Percentiles rank a stretch among this genome's conserved stretches.
These are phyloP conservation scores for Silurus lanzhouensis DNA, from an alignment of 2,797 vertebrate species.

Conservation along the genomic window DNA sequence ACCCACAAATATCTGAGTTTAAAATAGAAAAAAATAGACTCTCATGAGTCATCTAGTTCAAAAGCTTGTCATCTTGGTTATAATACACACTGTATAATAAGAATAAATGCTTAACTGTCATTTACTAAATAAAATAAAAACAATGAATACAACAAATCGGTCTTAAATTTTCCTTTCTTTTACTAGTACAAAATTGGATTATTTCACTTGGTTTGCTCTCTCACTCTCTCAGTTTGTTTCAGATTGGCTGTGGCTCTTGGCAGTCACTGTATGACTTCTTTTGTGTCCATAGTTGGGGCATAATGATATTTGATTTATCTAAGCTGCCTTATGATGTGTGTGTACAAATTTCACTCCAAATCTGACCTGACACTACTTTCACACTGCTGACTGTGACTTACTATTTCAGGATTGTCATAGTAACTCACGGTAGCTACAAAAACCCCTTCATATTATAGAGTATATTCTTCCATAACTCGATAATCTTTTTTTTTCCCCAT, in stretches of 20 bases:
- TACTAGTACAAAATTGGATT: not conserved
- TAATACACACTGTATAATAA: not conserved
- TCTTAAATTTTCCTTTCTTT: not conserved
- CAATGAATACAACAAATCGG: not conserved
- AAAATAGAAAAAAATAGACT: not conserved
- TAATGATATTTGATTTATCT: not conserved
- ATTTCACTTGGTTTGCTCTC: not conserved
- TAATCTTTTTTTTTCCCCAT: not conserved
- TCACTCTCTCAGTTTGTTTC: not conserved
- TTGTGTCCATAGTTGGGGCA: not conserved
- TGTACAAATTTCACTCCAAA: not conserved
- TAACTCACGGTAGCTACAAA: not conserved
- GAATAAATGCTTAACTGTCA: not conserved
- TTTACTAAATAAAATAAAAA: not conserved
- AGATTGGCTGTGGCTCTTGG: not conserved
- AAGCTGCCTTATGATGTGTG: not conserved
- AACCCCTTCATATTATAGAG: not conserved
- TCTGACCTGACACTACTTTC: conserved; percentile 3
- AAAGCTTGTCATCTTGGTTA: not conserved
- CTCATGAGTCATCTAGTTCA: not conserved
- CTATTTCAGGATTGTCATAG: not conserved
- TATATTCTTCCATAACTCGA: not conserved
- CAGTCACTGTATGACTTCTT: not conserved
- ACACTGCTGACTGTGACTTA: not conserved
- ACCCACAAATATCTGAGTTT: not conserved